Evolutionary conservation across 2,888 invertebrate genomes (phyloP).

Genomic region (Rhaphigaster nebulosa): DNA sequence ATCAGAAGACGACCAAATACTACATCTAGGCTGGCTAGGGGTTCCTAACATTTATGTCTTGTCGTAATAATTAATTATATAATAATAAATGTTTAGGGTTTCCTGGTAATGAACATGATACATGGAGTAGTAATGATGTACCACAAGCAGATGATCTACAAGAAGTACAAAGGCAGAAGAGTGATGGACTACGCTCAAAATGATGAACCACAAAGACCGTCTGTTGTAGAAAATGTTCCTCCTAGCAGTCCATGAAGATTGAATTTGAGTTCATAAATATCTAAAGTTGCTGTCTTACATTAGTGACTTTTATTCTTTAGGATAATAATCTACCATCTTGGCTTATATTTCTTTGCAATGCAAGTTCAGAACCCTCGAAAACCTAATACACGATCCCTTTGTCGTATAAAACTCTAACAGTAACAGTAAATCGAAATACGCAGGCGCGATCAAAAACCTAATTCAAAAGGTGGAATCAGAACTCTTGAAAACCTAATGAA

Average conservation of each 20-base stretch:
- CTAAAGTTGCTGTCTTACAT: constrained; percentile 13
- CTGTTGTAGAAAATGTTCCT: neutral
- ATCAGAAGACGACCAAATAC: too few relatives aligned
- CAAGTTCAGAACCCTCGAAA: too few relatives aligned
- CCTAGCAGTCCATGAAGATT: neutral
- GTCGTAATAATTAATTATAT: neutral
- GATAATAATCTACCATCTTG: neutral
- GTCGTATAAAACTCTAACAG: too few relatives aligned
- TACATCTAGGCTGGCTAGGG: too few relatives aligned
- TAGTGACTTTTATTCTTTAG: neutral
- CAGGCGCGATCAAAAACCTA: too few relatives aligned
- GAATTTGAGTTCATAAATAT: neutral
- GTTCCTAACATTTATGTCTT: too few relatives aligned
- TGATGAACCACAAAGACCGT: neutral
- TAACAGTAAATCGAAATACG: too few relatives aligned
- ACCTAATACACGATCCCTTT: too few relatives aligned
- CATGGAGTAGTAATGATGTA: neutral
- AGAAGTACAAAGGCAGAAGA: constrained; percentile 35
- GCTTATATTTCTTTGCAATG: too few relatives aligned
- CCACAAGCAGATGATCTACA: constrained; percentile 46
- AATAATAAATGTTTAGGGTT: neutral
- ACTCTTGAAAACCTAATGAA: too few relatives aligned
- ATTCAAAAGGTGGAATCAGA: too few relatives aligned
- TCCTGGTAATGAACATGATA: constrained; percentile 6
- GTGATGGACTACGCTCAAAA: constrained; percentile 34